Base-by-base conservation (phyloP, 2,797 vertebrate genomes). In the Petrocephalus sullivani region DNA sequence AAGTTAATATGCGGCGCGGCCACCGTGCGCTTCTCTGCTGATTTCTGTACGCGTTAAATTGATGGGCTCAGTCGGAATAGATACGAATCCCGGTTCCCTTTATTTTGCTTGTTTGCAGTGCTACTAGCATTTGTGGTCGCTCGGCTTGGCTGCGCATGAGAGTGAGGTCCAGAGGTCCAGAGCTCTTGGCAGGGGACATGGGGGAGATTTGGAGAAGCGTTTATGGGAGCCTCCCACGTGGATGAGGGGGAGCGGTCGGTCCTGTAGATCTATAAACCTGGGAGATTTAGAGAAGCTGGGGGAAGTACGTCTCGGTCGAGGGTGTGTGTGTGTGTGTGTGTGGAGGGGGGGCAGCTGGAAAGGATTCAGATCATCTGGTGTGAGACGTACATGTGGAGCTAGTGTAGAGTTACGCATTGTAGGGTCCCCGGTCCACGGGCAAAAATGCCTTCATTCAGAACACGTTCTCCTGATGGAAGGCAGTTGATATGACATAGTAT, bases 361-460 rank as follows among this genome's bases (percentile, higher is more conserved):
- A 71, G 81, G 90, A 87, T 89, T 46, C 58, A 56, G 28, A 67
- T 58, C 8, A 57, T 83, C 51, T 53, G 60, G 21, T 51, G 14
- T 67, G 37, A n/a, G 53, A 57, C 85, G 83, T 91, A 84, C 67
- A 88, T 87, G 21, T 88, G 81, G 87, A 85, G 81, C 88, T 67
- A 19, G 71, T 82, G 75, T 91, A 21, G 9, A 60, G 85, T 89
- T 90, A 87, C 89, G 71, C 87, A 85, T 82, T 83, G 75, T 87
- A 83, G 49, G 82, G 23, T 86, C 37, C 0, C 4, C 51, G 75
- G 87, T 88, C 85, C 54, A 19, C 60, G 58, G 46, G 87, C 87
- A 90, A 78, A 81, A 51, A 82, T 85, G 60, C 87, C 64, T 89
- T 91, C 60, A 90, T 91, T 87, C 53, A 58, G 88, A 88, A 87